These are phyloP conservation scores for Athrips mouffetella DNA, from an alignment of 2,888 invertebrate genomes.

Conservation along the genomic window DNA sequence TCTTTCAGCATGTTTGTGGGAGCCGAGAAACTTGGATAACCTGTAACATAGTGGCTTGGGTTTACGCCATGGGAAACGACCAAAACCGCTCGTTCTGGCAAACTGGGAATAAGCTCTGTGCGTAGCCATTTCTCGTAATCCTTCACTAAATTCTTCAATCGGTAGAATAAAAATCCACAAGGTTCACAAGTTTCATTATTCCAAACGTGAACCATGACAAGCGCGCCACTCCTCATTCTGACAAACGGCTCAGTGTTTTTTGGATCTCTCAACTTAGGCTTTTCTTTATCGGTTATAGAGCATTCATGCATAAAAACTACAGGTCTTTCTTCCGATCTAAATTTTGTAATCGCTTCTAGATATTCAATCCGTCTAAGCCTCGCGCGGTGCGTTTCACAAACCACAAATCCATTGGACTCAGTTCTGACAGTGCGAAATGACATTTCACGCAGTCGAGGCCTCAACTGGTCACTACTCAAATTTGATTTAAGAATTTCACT, in stretches of 20 bases:
- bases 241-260: background rate
- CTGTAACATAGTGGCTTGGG: background rate
- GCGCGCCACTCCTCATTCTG: background rate
- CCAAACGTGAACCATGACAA: background rate
- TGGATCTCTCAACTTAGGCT: background rate
- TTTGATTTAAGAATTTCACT: background rate
- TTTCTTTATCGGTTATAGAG: background rate
- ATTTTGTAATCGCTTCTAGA: background rate
- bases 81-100: background rate
- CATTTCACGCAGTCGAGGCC: background rate
- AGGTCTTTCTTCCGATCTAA: background rate
- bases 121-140: background rate
- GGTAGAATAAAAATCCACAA: background rate
- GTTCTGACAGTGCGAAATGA: background rate
- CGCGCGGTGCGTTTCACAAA: background rate
- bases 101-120: background rate
- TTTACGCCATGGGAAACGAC: background rate
- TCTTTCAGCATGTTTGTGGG: background rate
- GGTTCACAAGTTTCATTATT: background rate
- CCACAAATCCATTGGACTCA: background rate
- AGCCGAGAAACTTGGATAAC: background rate
- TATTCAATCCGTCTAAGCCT: background rate
- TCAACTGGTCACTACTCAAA: too few relatives aligned
- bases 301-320: background rate
- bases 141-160: background rate